phyloP scores from a whole-genome alignment of 2,888 invertebrate genomes.

The Sepioteuthis lessoniana region DNA sequence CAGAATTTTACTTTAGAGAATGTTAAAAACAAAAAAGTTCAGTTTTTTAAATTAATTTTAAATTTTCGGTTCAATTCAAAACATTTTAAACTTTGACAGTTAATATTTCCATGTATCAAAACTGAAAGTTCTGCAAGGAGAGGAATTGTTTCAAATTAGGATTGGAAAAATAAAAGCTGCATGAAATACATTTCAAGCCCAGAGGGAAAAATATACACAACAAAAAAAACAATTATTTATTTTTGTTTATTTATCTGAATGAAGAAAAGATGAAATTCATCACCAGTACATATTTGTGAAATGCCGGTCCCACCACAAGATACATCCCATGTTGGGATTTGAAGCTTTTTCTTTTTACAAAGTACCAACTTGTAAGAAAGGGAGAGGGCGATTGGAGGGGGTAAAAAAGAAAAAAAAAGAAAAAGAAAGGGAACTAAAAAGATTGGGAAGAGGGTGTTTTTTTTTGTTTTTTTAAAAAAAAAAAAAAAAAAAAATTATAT shows the following conservation, averaged over 20 bases:
- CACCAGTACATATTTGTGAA: conserved; percentile 38
- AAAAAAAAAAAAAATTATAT: too few species aligned
- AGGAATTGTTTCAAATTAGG: too few species aligned
- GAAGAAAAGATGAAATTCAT: conserved; percentile 45
- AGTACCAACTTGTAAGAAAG: conserved; percentile 42
- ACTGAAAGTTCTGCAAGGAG: too few species aligned
- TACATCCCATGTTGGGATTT: conserved; percentile 1
- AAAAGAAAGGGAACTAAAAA: neutral
- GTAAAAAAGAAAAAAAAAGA: neutral
- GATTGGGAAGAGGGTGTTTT: neutral
- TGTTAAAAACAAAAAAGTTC: too few species aligned
- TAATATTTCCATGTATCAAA: too few species aligned
- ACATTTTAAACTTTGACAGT: too few species aligned
- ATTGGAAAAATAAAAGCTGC: too few species aligned
- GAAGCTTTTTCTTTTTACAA: conserved; percentile 3
- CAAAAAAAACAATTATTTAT: neutral
- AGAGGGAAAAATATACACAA: neutral
- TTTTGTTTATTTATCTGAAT: conserved; percentile 42
- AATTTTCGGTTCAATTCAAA: too few species aligned
- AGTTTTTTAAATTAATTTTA: too few species aligned
- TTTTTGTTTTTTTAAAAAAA: too few species aligned
- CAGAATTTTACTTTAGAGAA: too few species aligned
- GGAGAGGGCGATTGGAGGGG: neutral
- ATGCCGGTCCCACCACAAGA: conserved; percentile 37
- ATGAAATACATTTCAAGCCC: too few species aligned